A percentile compares a stretch with the other conserved stretches of the same genome.
Conservation (phyloP, 2,113 vertebrate genomes). For the Dolichallabes microphthalmus region DNA sequence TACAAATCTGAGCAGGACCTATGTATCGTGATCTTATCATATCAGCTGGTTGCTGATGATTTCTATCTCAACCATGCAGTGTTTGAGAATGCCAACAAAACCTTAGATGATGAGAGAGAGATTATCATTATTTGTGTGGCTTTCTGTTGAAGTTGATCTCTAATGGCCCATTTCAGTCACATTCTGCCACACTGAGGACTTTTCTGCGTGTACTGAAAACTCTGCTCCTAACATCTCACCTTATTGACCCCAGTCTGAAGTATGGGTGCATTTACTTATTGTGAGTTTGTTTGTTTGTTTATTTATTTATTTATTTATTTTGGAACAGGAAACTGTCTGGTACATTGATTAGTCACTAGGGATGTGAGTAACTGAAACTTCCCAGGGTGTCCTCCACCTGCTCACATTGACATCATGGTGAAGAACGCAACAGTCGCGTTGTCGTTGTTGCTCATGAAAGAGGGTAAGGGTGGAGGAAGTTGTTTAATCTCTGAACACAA, state of each 20-base stretch:
- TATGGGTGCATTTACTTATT: background rate
- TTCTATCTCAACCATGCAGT: background rate
- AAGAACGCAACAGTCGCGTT: background rate
- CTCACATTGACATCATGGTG: background rate
- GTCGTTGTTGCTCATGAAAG: background rate
- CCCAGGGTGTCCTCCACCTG: background rate
- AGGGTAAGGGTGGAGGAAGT: background rate
- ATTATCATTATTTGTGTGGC: background rate
- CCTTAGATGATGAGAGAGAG: background rate
- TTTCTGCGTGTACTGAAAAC: background rate
- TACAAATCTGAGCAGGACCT: no score
- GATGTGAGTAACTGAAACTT: background rate
- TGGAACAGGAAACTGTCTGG: background rate
- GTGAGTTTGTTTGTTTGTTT: no score
- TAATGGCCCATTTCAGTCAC: background rate
- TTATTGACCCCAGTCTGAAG: background rate
- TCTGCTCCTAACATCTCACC: background rate
- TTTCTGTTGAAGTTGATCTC: background rate
- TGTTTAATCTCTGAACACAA: background rate
- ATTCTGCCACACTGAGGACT: background rate
- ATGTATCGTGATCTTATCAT: no score
- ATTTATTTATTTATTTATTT: no score
- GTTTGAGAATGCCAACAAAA: background rate
- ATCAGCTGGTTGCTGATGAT: no score
- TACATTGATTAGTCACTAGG: background rate